These are phyloP conservation scores for Erebia aethiops DNA, from an alignment of 2,888 invertebrate genomes.

Conservation along the genomic window DNA sequence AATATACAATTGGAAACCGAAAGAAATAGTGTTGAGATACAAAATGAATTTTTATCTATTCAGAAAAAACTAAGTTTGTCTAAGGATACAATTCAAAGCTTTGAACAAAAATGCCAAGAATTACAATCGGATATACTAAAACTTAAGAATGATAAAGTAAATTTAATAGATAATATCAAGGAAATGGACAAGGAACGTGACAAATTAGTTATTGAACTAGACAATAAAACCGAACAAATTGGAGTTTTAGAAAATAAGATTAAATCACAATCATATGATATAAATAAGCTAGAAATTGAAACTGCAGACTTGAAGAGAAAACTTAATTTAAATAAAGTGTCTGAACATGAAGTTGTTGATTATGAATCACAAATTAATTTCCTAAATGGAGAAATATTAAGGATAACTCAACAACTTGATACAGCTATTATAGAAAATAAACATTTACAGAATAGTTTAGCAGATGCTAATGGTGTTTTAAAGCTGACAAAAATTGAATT, in stretches of 20 bases:
- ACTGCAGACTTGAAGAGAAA: constrained; percentile 82
- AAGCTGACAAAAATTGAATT: constrained; percentile 86
- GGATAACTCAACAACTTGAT: constrained; percentile 82
- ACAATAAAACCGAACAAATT: constrained; percentile 88
- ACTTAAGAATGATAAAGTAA: constrained; percentile 85
- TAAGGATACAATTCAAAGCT: constrained; percentile 80
- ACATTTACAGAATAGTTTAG: constrained; percentile 88
- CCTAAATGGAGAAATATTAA: constrained; percentile 83
- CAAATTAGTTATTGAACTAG: constrained; percentile 85
- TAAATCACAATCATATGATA: constrained; percentile 81
- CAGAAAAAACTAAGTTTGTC: constrained; percentile 85
- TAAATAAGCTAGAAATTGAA: constrained; percentile 79
- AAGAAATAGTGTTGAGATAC: constrained; percentile 86
- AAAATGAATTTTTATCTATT: constrained; percentile 84
- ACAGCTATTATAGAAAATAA: constrained; percentile 86
- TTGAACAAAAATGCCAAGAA: constrained; percentile 84
- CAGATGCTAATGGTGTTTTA: constrained; percentile 84
- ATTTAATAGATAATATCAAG: constrained; percentile 84
- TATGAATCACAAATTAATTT: constrained; percentile 80
- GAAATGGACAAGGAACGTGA: constrained; percentile 89
- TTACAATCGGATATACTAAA: constrained; percentile 83
- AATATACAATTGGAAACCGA: constrained; percentile 90
- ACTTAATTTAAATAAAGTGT: constrained; percentile 66
- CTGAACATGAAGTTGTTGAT: constrained; percentile 77
- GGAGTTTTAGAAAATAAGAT: constrained; percentile 86